Conservation (phyloP, 2,113 vertebrate species). For the Callopanchax toddi region DNA sequence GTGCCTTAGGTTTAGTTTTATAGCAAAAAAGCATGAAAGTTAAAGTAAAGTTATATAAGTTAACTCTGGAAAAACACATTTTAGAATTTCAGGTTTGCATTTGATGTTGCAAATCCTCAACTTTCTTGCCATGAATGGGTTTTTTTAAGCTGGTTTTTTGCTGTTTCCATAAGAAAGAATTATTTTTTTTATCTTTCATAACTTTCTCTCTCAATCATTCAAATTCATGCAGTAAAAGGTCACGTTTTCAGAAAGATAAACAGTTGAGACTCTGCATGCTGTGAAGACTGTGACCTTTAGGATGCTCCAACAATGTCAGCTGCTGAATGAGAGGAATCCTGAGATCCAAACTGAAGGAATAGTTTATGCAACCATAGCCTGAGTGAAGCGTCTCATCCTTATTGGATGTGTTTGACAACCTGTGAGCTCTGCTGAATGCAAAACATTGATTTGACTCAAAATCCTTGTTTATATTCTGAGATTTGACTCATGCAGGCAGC, state of each 20-base stretch:
- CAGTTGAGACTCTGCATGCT: neutral
- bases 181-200: too few relatives aligned
- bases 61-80: too few relatives aligned
- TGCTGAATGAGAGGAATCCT: constrained; percentile 23
- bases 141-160: too few relatives aligned
- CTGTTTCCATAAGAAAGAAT: too few relatives aligned
- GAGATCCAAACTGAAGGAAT: constrained; percentile 4
- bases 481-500: neutral
- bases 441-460: neutral
- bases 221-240: neutral
- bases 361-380: neutral
- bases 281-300: constrained; percentile 37
- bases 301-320: neutral
- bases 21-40: too few relatives aligned
- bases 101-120: too few relatives aligned
- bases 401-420: neutral
- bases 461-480: constrained; percentile 1
- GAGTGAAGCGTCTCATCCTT: constrained; percentile 17
- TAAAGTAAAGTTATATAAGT: too few relatives aligned
- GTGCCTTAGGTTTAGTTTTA: too few relatives aligned
- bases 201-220: neutral
- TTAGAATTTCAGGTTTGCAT: too few relatives aligned
- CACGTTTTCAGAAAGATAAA: neutral
- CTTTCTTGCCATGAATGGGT: too few relatives aligned
- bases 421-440: neutral